phyloP scores from a whole-genome alignment of 1,140 invertebrate genomes.

The Rhynchophorus ferrugineus region DNA sequence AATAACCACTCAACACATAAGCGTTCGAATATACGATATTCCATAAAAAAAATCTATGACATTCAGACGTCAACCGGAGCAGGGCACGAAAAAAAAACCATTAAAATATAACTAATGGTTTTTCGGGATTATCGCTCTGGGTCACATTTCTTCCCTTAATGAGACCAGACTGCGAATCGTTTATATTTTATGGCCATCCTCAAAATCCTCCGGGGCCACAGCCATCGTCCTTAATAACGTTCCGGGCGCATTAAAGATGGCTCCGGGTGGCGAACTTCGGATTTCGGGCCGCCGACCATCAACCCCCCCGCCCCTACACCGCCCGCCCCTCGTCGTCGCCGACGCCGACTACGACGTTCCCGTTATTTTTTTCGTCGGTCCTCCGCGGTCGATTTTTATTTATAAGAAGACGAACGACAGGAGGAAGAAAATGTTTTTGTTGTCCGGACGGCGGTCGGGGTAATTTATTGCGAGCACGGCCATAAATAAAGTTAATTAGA shows the following conservation, averaged over 20 bases:
- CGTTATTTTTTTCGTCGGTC: no score
- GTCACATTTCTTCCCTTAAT: slow-evolving; percentile 5
- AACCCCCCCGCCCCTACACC: background rate
- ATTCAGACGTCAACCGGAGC: no score
- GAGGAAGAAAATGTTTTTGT: no score
- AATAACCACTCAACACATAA: no score
- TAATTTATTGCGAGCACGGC: no score
- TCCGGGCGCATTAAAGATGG: background rate
- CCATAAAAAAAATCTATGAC: no score
- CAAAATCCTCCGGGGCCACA: slow-evolving; percentile 1
- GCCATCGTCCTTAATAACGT: background rate
- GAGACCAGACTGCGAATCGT: background rate
- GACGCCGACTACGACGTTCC: no score
- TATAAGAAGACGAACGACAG: no score
- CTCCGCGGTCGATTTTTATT: no score
- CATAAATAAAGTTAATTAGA: no score
- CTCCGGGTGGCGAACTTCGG: background rate
- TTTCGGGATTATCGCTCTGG: background rate
- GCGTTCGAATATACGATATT: no score
- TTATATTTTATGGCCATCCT: slow-evolving; percentile 6
- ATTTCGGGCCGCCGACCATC: background rate
- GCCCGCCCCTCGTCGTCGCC: background rate
- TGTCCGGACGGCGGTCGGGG: no score
- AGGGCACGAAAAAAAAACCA: slow-evolving; percentile 2
- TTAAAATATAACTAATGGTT: slow-evolving; percentile 8